phyloP scores from a whole-genome alignment of 2,888 invertebrate species.

The Eupithecia centaureata region DNA sequence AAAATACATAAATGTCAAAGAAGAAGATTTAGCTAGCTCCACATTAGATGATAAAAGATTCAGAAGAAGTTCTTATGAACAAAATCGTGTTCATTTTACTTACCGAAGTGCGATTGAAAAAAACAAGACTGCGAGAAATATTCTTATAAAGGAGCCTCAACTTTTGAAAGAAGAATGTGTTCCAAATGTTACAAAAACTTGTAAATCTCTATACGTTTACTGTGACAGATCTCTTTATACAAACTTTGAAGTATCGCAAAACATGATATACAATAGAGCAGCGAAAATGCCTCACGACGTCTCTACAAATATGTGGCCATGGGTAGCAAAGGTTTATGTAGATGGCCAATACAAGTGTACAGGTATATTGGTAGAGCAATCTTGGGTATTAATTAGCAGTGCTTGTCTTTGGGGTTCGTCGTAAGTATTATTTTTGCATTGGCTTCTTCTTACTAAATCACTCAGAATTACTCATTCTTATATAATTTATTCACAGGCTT shows the following conservation, averaged over 20 bases:
- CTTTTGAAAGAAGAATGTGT: conserved; percentile 73
- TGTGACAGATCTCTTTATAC: conserved; percentile 78
- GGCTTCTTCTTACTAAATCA: not conserved
- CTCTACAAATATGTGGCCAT: conserved; percentile 82
- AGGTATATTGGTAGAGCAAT: conserved; percentile 86
- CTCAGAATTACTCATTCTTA: conserved; percentile 14
- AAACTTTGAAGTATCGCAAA: conserved; percentile 60
- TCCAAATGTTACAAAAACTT: conserved; percentile 76
- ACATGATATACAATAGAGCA: conserved; percentile 51
- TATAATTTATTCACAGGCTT: conserved; percentile 69
- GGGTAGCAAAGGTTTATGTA: conserved; percentile 89
- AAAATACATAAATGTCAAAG: conserved; percentile 70
- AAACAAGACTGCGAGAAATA: conserved; percentile 51
- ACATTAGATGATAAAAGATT: conserved; percentile 50
- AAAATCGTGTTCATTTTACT: conserved; percentile 63
- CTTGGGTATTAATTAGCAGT: conserved; percentile 86
- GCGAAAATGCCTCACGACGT: conserved; percentile 42
- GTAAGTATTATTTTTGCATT: conserved; percentile 28
- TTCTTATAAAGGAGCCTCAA: conserved; percentile 68
- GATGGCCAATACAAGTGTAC: conserved; percentile 88
- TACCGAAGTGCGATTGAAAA: conserved; percentile 54
- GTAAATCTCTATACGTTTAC: conserved; percentile 81
- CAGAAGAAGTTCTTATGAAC: conserved; percentile 54
- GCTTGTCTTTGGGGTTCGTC: conserved; percentile 76
- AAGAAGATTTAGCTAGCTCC: conserved; percentile 51